These are phyloP conservation scores for Sminthurinus aureus DNA, from an alignment of 2,888 invertebrate genomes.

Conservation along the genomic window DNA sequence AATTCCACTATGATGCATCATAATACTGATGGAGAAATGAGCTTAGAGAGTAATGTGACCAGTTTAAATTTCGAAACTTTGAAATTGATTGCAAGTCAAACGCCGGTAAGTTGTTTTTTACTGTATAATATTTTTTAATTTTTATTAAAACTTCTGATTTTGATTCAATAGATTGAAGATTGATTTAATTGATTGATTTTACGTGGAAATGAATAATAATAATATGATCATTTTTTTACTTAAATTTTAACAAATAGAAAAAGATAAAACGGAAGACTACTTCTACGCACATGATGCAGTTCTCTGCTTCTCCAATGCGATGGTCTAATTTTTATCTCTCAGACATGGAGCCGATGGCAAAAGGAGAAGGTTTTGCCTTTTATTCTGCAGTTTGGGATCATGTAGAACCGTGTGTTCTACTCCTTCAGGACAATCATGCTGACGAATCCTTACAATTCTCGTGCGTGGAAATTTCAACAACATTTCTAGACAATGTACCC, in stretches of 20 bases:
- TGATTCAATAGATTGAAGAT: not conserved
- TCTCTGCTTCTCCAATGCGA: slow-evolving; percentile 41
- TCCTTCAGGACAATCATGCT: slow-evolving; percentile 50
- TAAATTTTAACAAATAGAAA: not conserved
- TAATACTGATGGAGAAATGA: slow-evolving; percentile 2
- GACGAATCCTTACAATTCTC: slow-evolving; percentile 47
- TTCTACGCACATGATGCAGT: slow-evolving; percentile 37
- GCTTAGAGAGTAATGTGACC: slow-evolving; percentile 52
- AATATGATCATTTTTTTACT: not conserved
- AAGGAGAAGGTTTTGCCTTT: slow-evolving; percentile 55
- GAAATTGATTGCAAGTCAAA: slow-evolving; percentile 57
- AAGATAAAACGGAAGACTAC: slow-evolving; percentile 37
- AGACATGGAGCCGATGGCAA: slow-evolving; percentile 45
- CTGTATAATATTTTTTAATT: slow-evolving; percentile 12
- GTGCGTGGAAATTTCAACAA: slow-evolving; percentile 52
- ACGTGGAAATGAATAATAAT: no score
- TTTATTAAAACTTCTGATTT: no score
- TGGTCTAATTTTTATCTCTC: slow-evolving; percentile 56
- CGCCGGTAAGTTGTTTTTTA: slow-evolving; percentile 48
- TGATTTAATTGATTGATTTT: slow-evolving; percentile 1
- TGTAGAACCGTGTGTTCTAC: slow-evolving; percentile 53
- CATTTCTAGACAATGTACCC: slow-evolving; percentile 56
- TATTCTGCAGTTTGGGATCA: slow-evolving; percentile 53
- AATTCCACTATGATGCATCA: not conserved
- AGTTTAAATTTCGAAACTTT: slow-evolving; percentile 58